Conservation (phyloP, 1,140 invertebrate species). For the Phymastichus coffea region DNA sequence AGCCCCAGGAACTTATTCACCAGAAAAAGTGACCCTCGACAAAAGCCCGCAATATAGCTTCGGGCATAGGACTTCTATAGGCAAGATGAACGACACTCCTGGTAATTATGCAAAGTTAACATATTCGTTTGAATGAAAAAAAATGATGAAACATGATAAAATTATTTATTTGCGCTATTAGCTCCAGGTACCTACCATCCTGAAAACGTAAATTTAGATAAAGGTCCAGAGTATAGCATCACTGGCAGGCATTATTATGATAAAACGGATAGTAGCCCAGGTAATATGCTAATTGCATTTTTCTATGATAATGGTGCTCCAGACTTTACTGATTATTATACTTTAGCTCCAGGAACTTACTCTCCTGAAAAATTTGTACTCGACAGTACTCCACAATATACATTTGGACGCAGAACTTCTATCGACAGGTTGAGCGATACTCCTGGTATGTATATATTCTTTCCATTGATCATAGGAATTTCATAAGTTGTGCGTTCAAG, state of each 20-base stretch:
- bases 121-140: background rate
- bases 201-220: constrained; percentile 32
- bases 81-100: constrained; percentile 29
- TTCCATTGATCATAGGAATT: background rate
- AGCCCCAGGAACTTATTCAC: constrained; percentile 46
- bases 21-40: constrained; percentile 65
- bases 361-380: constrained; percentile 31
- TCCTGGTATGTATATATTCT: constrained; percentile 28
- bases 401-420: constrained; percentile 56
- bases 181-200: constrained; percentile 39
- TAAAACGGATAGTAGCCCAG: constrained; percentile 39
- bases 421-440: constrained; percentile 28
- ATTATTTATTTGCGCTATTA: constrained; percentile 35
- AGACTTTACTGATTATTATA: constrained; percentile 15
- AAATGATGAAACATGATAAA: constrained; percentile 16
- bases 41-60: constrained; percentile 39
- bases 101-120: background rate
- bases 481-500: background rate
- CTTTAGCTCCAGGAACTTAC: constrained; percentile 47
- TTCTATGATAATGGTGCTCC: background rate
- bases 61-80: constrained; percentile 13
- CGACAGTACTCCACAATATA: constrained; percentile 51
- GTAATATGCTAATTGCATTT: constrained; percentile 54
- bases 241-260: constrained; percentile 28
- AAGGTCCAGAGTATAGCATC: constrained; percentile 37